Percentiles rank a stretch among this genome's conserved stretches.
These are phyloP conservation scores for Cepaea hortensis DNA, from an alignment of 2,888 invertebrate species.

Conservation along the genomic window DNA sequence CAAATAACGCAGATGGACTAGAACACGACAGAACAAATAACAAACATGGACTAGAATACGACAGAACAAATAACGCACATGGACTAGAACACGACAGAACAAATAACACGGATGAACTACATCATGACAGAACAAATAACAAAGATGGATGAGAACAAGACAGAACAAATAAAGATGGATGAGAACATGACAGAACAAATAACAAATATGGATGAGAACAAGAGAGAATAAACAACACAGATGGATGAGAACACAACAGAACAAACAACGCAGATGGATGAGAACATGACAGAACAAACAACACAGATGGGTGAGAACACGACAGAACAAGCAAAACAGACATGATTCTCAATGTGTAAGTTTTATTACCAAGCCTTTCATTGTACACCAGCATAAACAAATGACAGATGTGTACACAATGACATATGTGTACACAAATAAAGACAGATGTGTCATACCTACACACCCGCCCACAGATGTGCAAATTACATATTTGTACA, in stretches of 20 bases:
- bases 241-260: no score
- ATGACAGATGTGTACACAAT: no score
- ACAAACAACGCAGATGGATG: not conserved
- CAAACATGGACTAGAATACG: not conserved
- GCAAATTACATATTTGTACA: no score
- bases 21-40: not conserved
- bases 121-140: not conserved
- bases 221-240: not conserved
- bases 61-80: not conserved
- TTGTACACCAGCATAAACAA: no score
- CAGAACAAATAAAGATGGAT: not conserved
- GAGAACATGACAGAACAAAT: not conserved
- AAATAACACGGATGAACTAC: not conserved
- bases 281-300: not conserved
- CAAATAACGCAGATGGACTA: not conserved
- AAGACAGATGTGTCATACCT: no score
- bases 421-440: no score
- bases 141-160: not conserved
- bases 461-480: no score
- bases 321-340: no score
- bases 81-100: not conserved
- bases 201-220: not conserved
- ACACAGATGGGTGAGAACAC: not conserved
- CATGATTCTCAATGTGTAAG: no score
- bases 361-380: no score